Percentiles rank a stretch among this genome's conserved stretches.
Conservation (phyloP, 2,113 vertebrate genomes). For the Romanogobio albipinnatus region DNA sequence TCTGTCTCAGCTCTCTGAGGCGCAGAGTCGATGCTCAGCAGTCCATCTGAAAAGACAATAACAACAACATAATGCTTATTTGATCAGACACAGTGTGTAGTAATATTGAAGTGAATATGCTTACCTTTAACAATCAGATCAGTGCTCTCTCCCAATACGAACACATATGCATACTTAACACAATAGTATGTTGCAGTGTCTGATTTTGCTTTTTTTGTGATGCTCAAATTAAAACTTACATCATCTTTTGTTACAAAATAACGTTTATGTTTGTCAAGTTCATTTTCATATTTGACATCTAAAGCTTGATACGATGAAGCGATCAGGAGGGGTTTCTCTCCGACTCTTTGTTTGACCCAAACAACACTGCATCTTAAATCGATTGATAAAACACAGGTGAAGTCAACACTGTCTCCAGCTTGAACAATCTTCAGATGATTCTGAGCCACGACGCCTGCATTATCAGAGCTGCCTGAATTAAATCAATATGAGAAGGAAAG, state of each 20-base stretch:
- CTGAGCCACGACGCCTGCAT: not conserved
- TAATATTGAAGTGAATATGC: not conserved
- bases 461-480: not conserved
- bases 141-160: slow-evolving; percentile 2
- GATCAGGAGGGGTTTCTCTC: slow-evolving; percentile 29
- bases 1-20: slow-evolving; percentile 1
- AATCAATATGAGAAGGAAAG: not conserved
- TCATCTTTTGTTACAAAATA: not conserved
- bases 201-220: not conserved
- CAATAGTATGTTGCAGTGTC: slow-evolving; percentile 48
- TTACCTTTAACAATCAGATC: slow-evolving; percentile 37
- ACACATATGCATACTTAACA: not conserved
- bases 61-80: too few species aligned
- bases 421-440: slow-evolving; percentile 21
- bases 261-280: not conserved
- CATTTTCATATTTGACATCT: not conserved
- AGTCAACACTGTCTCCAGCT: slow-evolving; percentile 25
- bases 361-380: not conserved
- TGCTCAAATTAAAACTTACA: slow-evolving; percentile 25
- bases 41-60: not conserved
- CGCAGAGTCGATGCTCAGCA: not conserved
- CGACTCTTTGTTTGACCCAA: slow-evolving; percentile 36
- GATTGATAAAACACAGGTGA: not conserved
- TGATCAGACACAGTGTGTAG: not conserved
- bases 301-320: slow-evolving; percentile 20